Evolutionary conservation across 92 coral and sea anemone species (phyloP), one percentile per base, ranked within the genome.

Genomic region (Siderastrea siderea): DNA sequence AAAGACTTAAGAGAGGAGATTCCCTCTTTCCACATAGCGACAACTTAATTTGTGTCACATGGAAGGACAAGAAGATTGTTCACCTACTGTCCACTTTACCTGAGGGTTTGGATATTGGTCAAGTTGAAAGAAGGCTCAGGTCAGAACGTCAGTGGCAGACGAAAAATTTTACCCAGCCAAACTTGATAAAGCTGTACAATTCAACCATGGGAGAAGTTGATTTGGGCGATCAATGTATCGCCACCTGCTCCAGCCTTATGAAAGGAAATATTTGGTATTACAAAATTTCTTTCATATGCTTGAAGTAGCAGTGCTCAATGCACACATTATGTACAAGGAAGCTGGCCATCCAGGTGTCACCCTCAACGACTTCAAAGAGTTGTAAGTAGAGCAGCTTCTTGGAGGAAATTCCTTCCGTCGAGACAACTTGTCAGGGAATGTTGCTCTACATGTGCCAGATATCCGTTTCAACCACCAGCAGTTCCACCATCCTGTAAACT

Each of bases 81-180:
- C 80, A 65, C 80, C 48, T 78, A 46, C 44, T 90, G 81, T 78
- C 90, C 47, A 90, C 93, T 57, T 7, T 89, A 2, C 86, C 86
- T 17, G 92, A 83, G 52, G 85, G 80, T 52, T 52, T 58, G 61
- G 88, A 70, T 2, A 83, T 83, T 48, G 82, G 80, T 16, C 78
- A 83, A 38, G 80, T 89, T 69, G 79, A 89, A 61, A 89, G 92
- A 68, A 82, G 15, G 6, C 17, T 79, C 53, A 66, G 50, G 44
- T 68, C 79, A 3, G 58, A 77, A 60, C 82, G 89, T 1, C 52
- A 52, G 45, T 86, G 90, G 90, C 63, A 86, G 46, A 78, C 12
- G 61, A 58, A 79, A 65, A 61, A 86, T 26, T 86, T 79, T 62
- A 5, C 90, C 38, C 80, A 79, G 16, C 90, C 84, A 69, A 68